Evolutionary conservation across 2,113 vertebrate species (phyloP), one percentile per base, ranked within the genome.

Genomic region (Plestiodon gilberti): DNA sequence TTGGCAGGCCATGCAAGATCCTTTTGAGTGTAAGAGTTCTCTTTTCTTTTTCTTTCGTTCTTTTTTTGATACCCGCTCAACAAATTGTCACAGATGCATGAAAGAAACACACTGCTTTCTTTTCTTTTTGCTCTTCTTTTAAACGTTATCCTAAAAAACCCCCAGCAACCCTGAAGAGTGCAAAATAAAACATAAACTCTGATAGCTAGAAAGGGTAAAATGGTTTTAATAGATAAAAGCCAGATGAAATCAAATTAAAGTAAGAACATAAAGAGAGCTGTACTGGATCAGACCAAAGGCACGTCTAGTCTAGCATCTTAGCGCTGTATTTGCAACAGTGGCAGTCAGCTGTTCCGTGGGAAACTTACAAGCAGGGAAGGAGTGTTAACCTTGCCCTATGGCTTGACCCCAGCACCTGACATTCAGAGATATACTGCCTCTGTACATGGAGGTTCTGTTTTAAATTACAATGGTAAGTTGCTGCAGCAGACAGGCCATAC

Each of bases 1-100:
- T 85, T 93, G 91, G 91, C 91, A 90, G 85, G 80, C 78, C 64
- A 33, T 84, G 85, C 88, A 88, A 84, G 73, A 83, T 20, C 5
- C 40, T 83, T 52, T 5, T 81, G 40, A 87, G 86, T 61, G 62
- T 81, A 81, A 9, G 91, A 92, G 71, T 14, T 70, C 3, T 62
- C 1, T 57, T 71, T 23, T 22, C 71, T 77, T 67, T 8, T 69
- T 67, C 17, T 14, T 38, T 69, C 33, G 30, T 38, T 69, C 48
- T 64, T 84, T 10, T 81, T 87, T 82, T 85, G 35, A 55, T 65
- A 90, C 89, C 67, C 43, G 0, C 0, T 89, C 86, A 86, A 89
- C 81, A 70, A 67, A 78, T 77, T 87, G 89, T 38, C 78, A 85
- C 11, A 85, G 85, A 23, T n/a, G 80, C 28, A 23, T 57, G 75